Conservation (phyloP, 2,888 invertebrate species). For the Pecten maximus region DNA sequence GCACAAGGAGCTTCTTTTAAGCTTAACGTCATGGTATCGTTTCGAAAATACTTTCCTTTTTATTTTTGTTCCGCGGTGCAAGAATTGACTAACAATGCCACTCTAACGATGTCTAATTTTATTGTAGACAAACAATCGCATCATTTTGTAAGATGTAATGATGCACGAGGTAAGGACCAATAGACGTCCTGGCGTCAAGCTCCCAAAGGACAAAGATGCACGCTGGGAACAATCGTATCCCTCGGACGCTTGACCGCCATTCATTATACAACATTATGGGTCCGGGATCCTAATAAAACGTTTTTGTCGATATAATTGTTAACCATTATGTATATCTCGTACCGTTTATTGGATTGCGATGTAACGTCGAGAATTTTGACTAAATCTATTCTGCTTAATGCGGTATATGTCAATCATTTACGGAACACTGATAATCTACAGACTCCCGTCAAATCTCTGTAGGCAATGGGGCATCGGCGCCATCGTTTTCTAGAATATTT, state of each 20-base stretch:
- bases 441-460: not conserved
- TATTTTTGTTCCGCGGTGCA: too few species aligned
- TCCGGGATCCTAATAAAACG: not conserved
- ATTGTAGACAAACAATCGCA: not conserved
- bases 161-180: not conserved
- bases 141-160: not conserved
- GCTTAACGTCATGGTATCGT: too few species aligned
- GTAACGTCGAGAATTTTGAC: not conserved
- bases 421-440: not conserved
- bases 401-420: not conserved
- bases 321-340: not conserved
- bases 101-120: not conserved
- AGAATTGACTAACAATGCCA: not conserved
- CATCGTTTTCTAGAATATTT: not conserved
- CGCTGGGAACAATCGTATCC: not conserved
- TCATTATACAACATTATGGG: conserved; percentile 17
- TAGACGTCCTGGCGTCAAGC: not conserved
- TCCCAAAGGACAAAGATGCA: not conserved
- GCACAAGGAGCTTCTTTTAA: too few species aligned
- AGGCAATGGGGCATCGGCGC: not conserved
- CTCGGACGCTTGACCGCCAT: not conserved
- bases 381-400: not conserved
- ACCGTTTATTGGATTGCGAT: not conserved
- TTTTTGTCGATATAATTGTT: conserved; percentile 15
- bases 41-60: too few species aligned